Conservation (phyloP, 1,140 invertebrate species). For the Lordiphosa collinella region DNA sequence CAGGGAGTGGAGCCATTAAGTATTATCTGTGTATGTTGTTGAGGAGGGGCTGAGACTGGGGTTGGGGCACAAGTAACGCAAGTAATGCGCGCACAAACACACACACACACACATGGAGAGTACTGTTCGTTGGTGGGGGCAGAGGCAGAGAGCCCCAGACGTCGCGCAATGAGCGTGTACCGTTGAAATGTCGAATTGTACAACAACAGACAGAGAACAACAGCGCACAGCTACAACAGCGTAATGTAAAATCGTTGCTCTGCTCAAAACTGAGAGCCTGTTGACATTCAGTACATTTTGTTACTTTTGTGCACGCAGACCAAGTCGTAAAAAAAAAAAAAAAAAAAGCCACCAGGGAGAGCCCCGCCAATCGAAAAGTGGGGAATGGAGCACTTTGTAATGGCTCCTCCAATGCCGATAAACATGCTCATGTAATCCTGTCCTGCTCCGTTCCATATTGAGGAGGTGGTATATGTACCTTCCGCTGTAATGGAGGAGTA, state of each 20-base stretch:
- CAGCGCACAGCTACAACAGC: slow-evolving; percentile 35
- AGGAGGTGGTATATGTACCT: slow-evolving; percentile 27
- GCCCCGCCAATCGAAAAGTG: too few species aligned
- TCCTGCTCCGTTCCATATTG: slow-evolving; percentile 13
- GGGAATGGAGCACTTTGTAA: too few species aligned
- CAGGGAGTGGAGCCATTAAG: slow-evolving; percentile 60
- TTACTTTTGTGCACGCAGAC: slow-evolving; percentile 78
- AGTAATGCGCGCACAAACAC: slow-evolving; percentile 46
- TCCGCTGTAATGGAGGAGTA: slow-evolving; percentile 54
- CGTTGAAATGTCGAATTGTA: slow-evolving; percentile 1
- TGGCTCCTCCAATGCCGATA: too few species aligned
- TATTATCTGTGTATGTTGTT: slow-evolving; percentile 36
- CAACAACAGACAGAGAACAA: slow-evolving; percentile 36
- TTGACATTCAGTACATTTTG: slow-evolving; percentile 79
- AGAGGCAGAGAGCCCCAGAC: slow-evolving; percentile 12
- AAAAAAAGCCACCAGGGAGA: too few species aligned
- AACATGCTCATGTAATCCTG: slow-evolving; percentile 4
- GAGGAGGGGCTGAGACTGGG: background rate
- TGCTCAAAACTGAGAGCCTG: slow-evolving; percentile 66
- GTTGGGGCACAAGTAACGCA: slow-evolving; percentile 45
- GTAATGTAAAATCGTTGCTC: slow-evolving; percentile 73
- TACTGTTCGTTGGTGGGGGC: slow-evolving; percentile 9
- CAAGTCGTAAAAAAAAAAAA: background rate
- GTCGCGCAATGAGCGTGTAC: slow-evolving; percentile 71
- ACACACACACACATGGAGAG: slow-evolving; percentile 16